phyloP scores from a whole-genome alignment of 2,797 vertebrate species.

The Erethizon dorsatum region DNA sequence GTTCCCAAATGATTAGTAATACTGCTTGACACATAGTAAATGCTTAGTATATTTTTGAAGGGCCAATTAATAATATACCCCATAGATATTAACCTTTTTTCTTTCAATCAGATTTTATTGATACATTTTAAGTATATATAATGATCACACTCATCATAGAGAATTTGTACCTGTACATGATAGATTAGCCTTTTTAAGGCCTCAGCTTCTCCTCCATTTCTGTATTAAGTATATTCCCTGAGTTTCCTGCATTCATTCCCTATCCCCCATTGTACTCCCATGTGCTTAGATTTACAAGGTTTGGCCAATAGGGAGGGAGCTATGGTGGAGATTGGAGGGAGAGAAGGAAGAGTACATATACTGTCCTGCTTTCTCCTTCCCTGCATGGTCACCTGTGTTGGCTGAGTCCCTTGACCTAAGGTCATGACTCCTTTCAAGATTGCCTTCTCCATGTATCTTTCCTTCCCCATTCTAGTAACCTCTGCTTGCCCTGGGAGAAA shows the following conservation, averaged over 20 bases:
- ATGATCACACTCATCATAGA: not conserved
- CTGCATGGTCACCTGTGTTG: not conserved
- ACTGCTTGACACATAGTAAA: not conserved
- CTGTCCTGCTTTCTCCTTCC: not conserved
- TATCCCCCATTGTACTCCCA: fast-evolving
- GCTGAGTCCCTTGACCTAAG: not conserved
- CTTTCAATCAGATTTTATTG: not conserved
- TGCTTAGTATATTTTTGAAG: not conserved
- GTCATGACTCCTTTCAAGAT: not conserved
- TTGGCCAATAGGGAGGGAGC: not conserved
- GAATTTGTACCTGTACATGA: not conserved
- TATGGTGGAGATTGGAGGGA: not conserved
- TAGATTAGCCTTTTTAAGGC: not conserved
- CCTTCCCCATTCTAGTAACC: not conserved
- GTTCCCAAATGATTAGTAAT: not conserved
- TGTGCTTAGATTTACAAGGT: not conserved
- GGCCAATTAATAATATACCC: not conserved
- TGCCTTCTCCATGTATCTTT: not conserved
- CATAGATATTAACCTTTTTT: not conserved
- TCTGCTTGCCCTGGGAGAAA: not conserved
- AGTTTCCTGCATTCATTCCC: not conserved
- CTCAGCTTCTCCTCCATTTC: not conserved
- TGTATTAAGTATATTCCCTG: not conserved
- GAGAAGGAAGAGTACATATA: not conserved
- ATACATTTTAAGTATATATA: not conserved